These are phyloP conservation scores for Microtus richardsoni DNA, from an alignment of 2,113 vertebrate genomes.

Conservation along the genomic window DNA sequence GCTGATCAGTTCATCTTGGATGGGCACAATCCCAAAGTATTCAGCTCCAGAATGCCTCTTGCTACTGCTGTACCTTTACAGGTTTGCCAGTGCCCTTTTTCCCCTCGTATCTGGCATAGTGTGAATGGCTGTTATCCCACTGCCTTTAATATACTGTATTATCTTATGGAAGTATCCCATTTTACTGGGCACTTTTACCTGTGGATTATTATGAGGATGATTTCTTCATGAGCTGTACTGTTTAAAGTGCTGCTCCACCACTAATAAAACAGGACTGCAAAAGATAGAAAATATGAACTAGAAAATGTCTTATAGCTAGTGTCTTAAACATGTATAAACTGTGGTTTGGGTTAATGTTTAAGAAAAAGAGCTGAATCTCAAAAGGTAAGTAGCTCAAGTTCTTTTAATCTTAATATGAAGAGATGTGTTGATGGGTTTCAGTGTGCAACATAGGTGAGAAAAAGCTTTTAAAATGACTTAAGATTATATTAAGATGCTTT, in stretches of 20 bases:
- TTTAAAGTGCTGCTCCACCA: not conserved
- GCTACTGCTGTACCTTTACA: not conserved
- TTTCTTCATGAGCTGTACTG: not conserved
- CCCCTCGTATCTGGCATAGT: not conserved
- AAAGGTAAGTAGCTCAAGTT: not conserved
- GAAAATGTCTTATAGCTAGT: not conserved
- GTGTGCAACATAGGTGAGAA: not conserved
- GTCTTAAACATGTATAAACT: not conserved
- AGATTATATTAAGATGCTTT: not conserved
- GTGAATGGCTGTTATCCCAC: not conserved
- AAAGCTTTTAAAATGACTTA: not conserved
- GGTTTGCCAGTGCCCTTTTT: not conserved
- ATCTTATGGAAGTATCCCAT: not conserved
- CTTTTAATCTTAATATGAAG: not conserved
- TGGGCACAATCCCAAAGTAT: not conserved
- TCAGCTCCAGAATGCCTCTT: not conserved
- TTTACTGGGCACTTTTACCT: not conserved
- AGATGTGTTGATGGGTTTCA: not conserved
- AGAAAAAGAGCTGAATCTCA: not conserved
- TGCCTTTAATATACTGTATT: not conserved
- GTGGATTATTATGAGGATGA: not conserved
- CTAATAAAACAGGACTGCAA: not conserved
- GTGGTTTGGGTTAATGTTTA: not conserved
- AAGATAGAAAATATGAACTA: not conserved
- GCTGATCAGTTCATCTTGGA: not conserved